Conservation (phyloP, 2,113 vertebrate genomes). For the Odontophorus gujanensis region DNA sequence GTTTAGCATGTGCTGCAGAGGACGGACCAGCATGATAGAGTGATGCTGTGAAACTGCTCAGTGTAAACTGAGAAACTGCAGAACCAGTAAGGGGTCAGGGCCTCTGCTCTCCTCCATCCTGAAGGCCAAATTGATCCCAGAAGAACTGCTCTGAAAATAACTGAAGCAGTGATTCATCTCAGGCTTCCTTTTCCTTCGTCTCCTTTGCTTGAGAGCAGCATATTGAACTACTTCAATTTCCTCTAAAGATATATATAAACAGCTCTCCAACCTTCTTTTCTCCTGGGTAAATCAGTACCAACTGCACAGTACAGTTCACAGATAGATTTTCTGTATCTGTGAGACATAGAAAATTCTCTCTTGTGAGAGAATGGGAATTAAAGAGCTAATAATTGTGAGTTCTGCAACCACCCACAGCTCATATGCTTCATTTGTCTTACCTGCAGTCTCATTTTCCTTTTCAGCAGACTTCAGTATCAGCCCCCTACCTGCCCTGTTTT, state of each 20-base stretch:
- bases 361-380: neutral
- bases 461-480: neutral
- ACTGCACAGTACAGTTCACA: neutral
- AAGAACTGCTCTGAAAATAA: constrained; percentile 42
- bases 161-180: constrained; percentile 28
- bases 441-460: constrained; percentile 1
- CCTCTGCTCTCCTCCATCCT: neutral
- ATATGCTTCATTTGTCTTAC: neutral
- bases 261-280: neutral
- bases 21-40: neutral
- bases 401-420: neutral
- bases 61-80: neutral
- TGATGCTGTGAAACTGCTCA: neutral
- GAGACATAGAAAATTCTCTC: neutral
- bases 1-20: constrained; percentile 11
- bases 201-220: neutral
- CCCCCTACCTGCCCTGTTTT: neutral
- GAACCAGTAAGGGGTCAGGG: neutral
- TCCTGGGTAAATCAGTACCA: neutral
- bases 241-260: constrained; percentile 30
- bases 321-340: neutral
- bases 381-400: neutral
- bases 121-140: neutral
- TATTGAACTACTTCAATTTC: constrained; percentile 39
- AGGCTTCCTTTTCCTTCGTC: constrained; percentile 17